Evolutionary conservation across 2,113 vertebrate species (phyloP).

Genomic region (Myocastor coypus): DNA sequence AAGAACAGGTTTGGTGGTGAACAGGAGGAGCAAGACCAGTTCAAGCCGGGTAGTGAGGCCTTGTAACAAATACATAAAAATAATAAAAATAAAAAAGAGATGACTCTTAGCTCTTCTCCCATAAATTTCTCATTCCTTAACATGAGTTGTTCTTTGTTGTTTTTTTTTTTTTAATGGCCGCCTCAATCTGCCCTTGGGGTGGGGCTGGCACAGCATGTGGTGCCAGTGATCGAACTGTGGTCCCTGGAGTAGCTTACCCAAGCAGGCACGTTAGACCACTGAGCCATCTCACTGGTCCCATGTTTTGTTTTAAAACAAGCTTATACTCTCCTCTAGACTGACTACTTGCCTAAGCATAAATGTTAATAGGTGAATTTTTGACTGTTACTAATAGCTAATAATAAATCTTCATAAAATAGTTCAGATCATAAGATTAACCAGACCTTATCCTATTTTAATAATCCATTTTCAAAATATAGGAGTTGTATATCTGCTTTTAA

Average conservation of each 20-base stretch:
- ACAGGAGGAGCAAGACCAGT: too few species aligned
- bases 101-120: background rate
- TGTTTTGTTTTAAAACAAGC: background rate
- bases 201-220: too few species aligned
- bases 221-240: too few species aligned
- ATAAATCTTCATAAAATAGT: conserved; percentile 14
- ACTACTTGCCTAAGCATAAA: background rate
- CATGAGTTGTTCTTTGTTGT: background rate
- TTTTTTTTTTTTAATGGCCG: too few species aligned
- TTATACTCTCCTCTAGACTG: background rate
- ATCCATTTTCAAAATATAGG: background rate
- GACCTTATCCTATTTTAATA: background rate
- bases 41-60: too few species aligned
- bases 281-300: too few species aligned
- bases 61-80: too few species aligned
- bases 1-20: too few species aligned
- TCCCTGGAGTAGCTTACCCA: too few species aligned
- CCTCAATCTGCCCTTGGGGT: too few species aligned
- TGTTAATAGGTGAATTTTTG: background rate
- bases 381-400: background rate
- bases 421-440: background rate
- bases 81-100: background rate
- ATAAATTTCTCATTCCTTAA: background rate
- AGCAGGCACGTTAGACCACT: too few species aligned
- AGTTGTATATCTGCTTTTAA: background rate